Base-by-base conservation (phyloP, 2,113 vertebrate genomes). In the Tetraodon nigroviridis region DNA sequence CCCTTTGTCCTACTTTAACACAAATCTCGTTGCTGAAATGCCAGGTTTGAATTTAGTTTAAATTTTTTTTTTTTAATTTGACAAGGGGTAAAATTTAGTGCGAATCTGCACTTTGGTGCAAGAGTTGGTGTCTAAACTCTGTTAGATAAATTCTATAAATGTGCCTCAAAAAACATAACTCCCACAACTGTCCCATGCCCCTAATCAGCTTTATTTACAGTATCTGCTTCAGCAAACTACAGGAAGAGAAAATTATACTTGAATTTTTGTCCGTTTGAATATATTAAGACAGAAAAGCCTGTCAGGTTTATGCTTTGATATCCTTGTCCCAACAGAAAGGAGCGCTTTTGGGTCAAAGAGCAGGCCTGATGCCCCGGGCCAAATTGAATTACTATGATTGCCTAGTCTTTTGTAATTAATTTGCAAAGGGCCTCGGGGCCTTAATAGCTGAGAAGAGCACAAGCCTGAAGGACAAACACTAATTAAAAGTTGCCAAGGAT, bases 391-490 rank as follows among this genome's bases (percentile, higher is more conserved):
- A 91, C 89, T 90, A 85, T 89, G 90, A 93, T 91, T 92, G 92
- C 89, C 81, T 89, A 80, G 79, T 92, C 90, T 91, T 92, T 91
- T 87, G 90, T 93, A 93, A 94, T 93, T 93, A 94, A 93, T 93
- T 91, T 91, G 87, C 82, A 82, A 89, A 89, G 90, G 88, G 88
- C 90, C 89, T 90, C 85, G 83, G 89, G 87, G 89, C 87, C 88
- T 89, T 91, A 89, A 90, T 90, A 88, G 90, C 91, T 90, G 88
- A 83, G 89, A 92, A 89, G 86, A 89, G 87, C 80, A 84, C 81
- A 80, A 84, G 86, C 82, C 90, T 93, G 92, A 93, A 94, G 92
- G 92, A 92, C 92, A 90, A 91, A 90, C 91, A 90, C 92, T 94
- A 93, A 95, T 94, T 94, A 93, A 93, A 91, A 91, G 84, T 90